Evolutionary conservation across 2,113 vertebrate genomes (phyloP).

Genomic region (Apodemus sylvaticus): DNA sequence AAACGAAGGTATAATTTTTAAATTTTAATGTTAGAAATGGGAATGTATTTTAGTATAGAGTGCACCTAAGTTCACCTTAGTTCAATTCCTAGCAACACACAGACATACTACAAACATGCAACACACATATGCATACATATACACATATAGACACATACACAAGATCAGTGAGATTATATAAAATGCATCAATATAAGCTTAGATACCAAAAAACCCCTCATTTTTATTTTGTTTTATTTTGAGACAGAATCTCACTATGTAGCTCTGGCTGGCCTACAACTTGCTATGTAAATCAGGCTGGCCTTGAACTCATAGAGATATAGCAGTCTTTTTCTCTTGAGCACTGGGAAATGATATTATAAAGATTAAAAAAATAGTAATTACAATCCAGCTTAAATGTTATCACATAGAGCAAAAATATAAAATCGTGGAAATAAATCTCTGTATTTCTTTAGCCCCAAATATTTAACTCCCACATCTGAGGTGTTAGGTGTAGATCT

Average conservation of each 20-base stretch:
- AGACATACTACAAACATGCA: neutral
- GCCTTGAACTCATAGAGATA: neutral
- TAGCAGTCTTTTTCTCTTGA: neutral
- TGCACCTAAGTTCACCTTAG: neutral
- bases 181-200: neutral
- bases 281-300: neutral
- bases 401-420: neutral
- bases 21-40: neutral
- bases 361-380: conserved; percentile 1
- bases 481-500: neutral
- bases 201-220: neutral
- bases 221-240: neutral
- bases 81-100: neutral
- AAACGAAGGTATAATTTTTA: neutral
- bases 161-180: neutral
- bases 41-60: neutral
- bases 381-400: conserved; percentile 13
- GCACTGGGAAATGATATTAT: neutral
- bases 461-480: conserved; percentile 5
- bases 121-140: neutral
- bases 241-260: neutral
- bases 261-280: neutral
- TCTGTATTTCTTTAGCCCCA: neutral
- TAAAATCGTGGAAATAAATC: conserved; percentile 30
- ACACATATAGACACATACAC: neutral